phyloP scores from a whole-genome alignment of 2,888 invertebrate species.

The Conomelus anceps region DNA sequence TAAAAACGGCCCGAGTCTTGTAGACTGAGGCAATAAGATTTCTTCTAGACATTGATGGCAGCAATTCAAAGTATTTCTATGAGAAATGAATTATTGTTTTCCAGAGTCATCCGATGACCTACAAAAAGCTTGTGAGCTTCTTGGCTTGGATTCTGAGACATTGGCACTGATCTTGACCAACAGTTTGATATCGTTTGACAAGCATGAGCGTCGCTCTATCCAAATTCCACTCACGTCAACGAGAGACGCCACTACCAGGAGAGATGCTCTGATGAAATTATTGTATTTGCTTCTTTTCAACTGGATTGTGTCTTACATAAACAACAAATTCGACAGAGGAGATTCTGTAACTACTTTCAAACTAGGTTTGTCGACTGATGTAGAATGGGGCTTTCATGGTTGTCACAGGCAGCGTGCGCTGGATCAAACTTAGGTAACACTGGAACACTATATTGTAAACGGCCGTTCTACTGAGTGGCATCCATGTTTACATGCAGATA shows the following conservation, averaged over 20 bases:
- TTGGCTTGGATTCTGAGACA: background rate
- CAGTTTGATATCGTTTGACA: background rate
- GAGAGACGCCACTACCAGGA: background rate
- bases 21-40: too few relatives aligned
- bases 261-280: conserved; percentile 5
- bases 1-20: too few relatives aligned
- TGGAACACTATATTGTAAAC: too few relatives aligned
- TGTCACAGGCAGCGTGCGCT: too few relatives aligned
- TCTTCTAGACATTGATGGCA: too few relatives aligned
- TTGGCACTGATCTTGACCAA: background rate
- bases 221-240: background rate
- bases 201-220: background rate
- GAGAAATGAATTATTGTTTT: background rate
- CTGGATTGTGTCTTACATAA: background rate
- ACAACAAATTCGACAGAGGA: background rate
- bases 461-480: too few relatives aligned
- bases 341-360: background rate
- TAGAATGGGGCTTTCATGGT: too few relatives aligned
- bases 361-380: background rate
- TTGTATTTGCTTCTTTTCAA: background rate
- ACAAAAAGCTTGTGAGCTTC: background rate
- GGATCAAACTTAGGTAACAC: too few relatives aligned
- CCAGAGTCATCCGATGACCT: background rate
- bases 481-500: too few relatives aligned
- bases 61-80: too few relatives aligned